phyloP scores from a whole-genome alignment of 1,140 invertebrate genomes.

The Eurosta solidaginis region DNA sequence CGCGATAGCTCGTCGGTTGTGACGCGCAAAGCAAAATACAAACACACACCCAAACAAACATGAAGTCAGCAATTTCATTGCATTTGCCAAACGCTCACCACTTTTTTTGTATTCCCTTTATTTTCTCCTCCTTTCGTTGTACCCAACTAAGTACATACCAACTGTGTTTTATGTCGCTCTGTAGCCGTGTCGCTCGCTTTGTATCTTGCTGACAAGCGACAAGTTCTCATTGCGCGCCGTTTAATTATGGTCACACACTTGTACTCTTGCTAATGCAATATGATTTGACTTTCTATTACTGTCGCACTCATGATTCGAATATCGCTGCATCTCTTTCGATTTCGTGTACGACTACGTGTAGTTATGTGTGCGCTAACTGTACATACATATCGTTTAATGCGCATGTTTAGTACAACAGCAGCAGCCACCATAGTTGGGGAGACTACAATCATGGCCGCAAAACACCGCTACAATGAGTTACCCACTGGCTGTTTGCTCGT shows the following conservation, averaged over 20 bases:
- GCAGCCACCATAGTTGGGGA: background rate
- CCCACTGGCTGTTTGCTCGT: background rate
- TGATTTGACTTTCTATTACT: too few relatives aligned
- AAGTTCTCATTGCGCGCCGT: too few relatives aligned
- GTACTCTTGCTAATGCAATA: too few relatives aligned
- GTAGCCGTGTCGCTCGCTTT: too few relatives aligned
- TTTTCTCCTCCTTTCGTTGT: too few relatives aligned
- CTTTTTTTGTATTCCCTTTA: too few relatives aligned
- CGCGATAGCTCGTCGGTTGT: background rate
- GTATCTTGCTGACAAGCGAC: too few relatives aligned
- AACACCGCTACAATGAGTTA: background rate
- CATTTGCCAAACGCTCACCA: too few relatives aligned
- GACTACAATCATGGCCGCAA: background rate
- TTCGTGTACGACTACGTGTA: background rate
- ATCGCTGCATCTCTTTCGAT: constrained; percentile 8
- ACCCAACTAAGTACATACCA: too few relatives aligned
- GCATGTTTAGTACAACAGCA: background rate
- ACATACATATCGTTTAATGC: background rate
- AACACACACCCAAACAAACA: background rate
- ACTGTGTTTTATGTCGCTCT: too few relatives aligned
- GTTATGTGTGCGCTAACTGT: background rate
- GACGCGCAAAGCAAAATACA: background rate
- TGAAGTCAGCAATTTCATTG: background rate
- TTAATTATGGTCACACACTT: too few relatives aligned
- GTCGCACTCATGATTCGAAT: background rate